phyloP scores from a whole-genome alignment of 2,888 invertebrate genomes.

The Tortrix viridana region DNA sequence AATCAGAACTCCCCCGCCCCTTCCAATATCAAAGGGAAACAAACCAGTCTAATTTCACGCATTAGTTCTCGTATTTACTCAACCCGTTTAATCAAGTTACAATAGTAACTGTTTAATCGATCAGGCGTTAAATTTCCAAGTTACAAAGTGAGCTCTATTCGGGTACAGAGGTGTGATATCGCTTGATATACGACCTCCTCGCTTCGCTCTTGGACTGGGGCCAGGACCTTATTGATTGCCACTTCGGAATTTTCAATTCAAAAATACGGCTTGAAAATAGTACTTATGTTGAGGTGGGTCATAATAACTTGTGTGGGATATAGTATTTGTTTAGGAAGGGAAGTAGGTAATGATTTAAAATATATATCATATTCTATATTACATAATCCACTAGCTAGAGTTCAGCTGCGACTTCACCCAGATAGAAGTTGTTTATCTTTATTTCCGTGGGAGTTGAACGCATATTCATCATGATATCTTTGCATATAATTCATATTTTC shows the following conservation, averaged over 20 bases:
- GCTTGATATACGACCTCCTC: conserved; percentile 51
- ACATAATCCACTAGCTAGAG: too few species aligned
- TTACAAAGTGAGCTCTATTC: conserved; percentile 32
- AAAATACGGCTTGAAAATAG: conserved; percentile 46
- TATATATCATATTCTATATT: too few species aligned
- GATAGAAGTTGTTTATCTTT: too few species aligned
- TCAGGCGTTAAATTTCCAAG: conserved; percentile 20
- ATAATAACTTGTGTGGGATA: conserved; percentile 26
- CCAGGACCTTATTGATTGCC: conserved; percentile 58
- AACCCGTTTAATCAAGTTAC: conserved; percentile 10
- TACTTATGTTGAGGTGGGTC: conserved; percentile 34
- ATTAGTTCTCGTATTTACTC: neutral
- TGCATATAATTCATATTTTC: too few species aligned
- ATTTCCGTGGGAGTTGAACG: too few species aligned
- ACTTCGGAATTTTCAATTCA: conserved; percentile 55
- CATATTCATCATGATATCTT: too few species aligned
- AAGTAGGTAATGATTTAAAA: neutral
- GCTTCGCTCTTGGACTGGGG: conserved; percentile 53
- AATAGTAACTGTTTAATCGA: conserved; percentile 10
- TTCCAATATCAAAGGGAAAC: neutral
- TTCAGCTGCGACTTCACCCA: too few species aligned
- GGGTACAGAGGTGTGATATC: conserved; percentile 43
- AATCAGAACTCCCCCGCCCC: conserved; percentile 1
- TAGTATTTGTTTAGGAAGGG: neutral
- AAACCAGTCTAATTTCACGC: neutral